Base-by-base conservation (phyloP, 2,113 vertebrate species). In the Archocentrus centrarchus region DNA sequence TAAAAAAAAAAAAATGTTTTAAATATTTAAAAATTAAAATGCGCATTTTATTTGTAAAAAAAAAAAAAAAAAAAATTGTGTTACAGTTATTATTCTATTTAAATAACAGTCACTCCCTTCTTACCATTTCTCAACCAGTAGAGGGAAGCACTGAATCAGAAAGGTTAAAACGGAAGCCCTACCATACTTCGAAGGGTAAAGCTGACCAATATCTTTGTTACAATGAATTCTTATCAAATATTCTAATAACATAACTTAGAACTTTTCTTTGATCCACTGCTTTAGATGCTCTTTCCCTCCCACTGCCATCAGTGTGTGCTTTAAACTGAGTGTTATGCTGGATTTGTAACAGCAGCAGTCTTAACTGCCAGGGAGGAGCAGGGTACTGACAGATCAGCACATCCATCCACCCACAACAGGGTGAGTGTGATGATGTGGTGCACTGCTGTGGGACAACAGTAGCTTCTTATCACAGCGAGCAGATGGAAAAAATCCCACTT, bases 361-460 rank as follows among this genome's bases (percentile, higher is more conserved):
- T 27, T 11, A 20, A 82, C 62, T 80, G 77, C 83, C 39, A 80
- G 14, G 30, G 57, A 84, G 60, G 77, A 37, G 47, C 70, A 77
- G 44, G 17, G 64, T 57, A 82, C 76, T 47, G 75, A 86, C 86
- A 79, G 62, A 89, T 88, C 64, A 32, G 58, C 61, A 41, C 80
- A 78, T 83, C 88, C 79, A 86, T 82, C 90, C 92, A 82, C 93
- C 92, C 91, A 91, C 91, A 47, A 63, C 75, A 77, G 75, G 68
- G 82, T 85, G 89, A 81, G 66, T 64, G 77, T 82, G 39, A 90
- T 81, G 78, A 87, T 39, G 62, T 77, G 73, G 83, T 85, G 81
- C 66, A 61, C 81, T 76, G 86, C 70, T 77, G 77, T 63, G 39
- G 81, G 62, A 88, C 81, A 84, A 47, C 80, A 89, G 37, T 37